Evolutionary conservation across 2,888 invertebrate genomes (phyloP).

Genomic region (Hemaris fuciformis): DNA sequence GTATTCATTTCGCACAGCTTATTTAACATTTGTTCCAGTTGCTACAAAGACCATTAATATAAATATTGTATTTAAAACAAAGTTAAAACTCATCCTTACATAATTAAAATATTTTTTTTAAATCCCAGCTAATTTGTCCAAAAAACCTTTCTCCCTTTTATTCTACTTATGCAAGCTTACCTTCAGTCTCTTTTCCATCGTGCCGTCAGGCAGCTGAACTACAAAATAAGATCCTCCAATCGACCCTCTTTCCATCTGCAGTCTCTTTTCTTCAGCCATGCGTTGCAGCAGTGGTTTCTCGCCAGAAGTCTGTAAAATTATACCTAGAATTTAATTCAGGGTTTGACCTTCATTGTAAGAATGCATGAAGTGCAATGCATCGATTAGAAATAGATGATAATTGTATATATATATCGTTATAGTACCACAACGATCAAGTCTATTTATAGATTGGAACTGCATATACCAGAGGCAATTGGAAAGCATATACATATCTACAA

Average conservation of each 20-base stretch:
- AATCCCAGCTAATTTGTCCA: too few species aligned
- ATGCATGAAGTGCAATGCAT: neutral
- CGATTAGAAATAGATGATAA: neutral
- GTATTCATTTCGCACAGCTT: neutral
- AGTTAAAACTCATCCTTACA: too few species aligned
- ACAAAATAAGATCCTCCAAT: slow-evolving; percentile 93
- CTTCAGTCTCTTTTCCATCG: slow-evolving; percentile 94
- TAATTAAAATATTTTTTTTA: neutral
- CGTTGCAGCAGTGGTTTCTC: slow-evolving; percentile 92
- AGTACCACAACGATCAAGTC: too few species aligned
- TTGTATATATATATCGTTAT: neutral
- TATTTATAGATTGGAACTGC: neutral
- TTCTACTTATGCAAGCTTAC: slow-evolving; percentile 64
- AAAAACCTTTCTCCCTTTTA: too few species aligned
- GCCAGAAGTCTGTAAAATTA: slow-evolving; percentile 72
- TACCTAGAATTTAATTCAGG: neutral
- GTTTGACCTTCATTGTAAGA: neutral
- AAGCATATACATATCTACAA: too few species aligned
- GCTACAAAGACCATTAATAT: neutral
- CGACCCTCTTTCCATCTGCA: slow-evolving; percentile 95
- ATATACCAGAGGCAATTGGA: too few species aligned
- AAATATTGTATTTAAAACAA: neutral
- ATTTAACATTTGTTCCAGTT: neutral
- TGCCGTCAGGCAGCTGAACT: slow-evolving; percentile 94
- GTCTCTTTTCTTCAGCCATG: slow-evolving; percentile 95